phyloP scores from a whole-genome alignment of 1,140 invertebrate genomes.

The Coelopa frigida region DNA sequence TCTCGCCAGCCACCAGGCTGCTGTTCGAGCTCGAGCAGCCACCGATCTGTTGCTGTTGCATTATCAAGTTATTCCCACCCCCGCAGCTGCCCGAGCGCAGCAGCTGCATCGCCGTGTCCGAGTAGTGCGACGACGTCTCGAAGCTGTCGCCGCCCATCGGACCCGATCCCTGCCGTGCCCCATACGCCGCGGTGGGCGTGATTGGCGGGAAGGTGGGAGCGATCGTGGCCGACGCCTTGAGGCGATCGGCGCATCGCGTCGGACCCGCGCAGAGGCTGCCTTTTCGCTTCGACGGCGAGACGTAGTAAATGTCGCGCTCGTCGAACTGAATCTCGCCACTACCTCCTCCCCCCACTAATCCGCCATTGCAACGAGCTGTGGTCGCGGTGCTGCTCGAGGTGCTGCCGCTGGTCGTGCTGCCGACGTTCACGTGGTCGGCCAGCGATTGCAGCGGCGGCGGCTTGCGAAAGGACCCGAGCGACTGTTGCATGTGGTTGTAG shows the following conservation, averaged over 20 bases:
- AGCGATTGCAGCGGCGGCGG: constrained; percentile 25
- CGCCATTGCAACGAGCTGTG: constrained; percentile 19
- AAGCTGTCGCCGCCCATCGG: constrained; percentile 7
- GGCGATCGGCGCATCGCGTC: not conserved
- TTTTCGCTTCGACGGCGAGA: constrained; percentile 41
- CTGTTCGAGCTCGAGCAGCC: constrained; percentile 3
- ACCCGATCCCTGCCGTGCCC: not conserved
- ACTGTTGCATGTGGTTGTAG: not conserved
- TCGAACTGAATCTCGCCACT: constrained; percentile 28
- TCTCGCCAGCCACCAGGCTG: constrained; percentile 3
- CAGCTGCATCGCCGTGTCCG: constrained; percentile 16
- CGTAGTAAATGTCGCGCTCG: constrained; percentile 40
- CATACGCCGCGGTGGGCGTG: constrained; percentile 19
- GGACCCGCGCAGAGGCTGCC: constrained; percentile 9
- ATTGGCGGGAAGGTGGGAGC: constrained; percentile 16
- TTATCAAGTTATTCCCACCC: constrained; percentile 6
- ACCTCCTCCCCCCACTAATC: constrained; percentile 5
- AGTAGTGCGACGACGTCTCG: constrained; percentile 15
- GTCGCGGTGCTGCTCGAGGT: constrained; percentile 36
- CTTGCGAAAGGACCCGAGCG: not conserved
- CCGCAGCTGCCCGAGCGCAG: constrained; percentile 12
- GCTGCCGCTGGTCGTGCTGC: constrained; percentile 33
- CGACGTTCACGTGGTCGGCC: constrained; percentile 31
- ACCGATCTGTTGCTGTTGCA: not conserved
- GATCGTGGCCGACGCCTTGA: constrained; percentile 10